phyloP scores from a whole-genome alignment of 2,113 vertebrate genomes.

The Gobius niger region DNA sequence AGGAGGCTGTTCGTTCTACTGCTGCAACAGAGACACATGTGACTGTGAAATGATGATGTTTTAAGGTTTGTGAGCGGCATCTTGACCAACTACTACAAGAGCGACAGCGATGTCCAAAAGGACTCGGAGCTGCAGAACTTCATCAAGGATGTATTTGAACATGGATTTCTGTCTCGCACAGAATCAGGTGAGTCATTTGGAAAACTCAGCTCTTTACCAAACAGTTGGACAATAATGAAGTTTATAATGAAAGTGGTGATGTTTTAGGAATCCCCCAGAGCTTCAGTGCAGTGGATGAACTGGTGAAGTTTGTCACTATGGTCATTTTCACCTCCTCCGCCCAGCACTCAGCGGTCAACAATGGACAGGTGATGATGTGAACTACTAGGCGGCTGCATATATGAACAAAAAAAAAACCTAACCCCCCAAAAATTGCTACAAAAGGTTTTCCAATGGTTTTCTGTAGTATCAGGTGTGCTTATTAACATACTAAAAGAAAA shows the following conservation, averaged over 20 bases:
- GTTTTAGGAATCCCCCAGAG: slow-evolving; percentile 55
- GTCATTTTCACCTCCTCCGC: slow-evolving; percentile 45
- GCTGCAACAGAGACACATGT: too few relatives aligned
- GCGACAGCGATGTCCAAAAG: slow-evolving; percentile 20
- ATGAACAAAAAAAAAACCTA: too few relatives aligned
- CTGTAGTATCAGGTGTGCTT: too few relatives aligned
- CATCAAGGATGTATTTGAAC: slow-evolving; percentile 78
- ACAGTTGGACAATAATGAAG: slow-evolving; percentile 27
- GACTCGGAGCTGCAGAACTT: slow-evolving; percentile 74
- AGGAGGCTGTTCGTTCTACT: too few relatives aligned
- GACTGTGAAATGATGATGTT: background rate
- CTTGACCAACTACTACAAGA: slow-evolving; percentile 55
- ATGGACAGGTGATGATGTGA: slow-evolving; percentile 37
- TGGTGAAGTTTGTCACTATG: slow-evolving; percentile 55
- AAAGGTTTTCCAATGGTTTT: too few relatives aligned
- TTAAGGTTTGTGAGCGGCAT: slow-evolving; percentile 63
- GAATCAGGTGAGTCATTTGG: slow-evolving; percentile 74
- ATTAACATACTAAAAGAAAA: too few relatives aligned
- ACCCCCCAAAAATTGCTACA: too few relatives aligned
- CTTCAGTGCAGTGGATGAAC: slow-evolving; percentile 26
- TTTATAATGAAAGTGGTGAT: background rate
- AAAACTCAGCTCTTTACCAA: slow-evolving; percentile 50
- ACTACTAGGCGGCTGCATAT: too few relatives aligned
- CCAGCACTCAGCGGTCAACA: slow-evolving; percentile 47
- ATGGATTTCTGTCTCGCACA: slow-evolving; percentile 73